Percentiles rank a stretch among this genome's conserved stretches.
Conservation (phyloP, 2,888 invertebrate species). For the Alviniconcha strummeri region DNA sequence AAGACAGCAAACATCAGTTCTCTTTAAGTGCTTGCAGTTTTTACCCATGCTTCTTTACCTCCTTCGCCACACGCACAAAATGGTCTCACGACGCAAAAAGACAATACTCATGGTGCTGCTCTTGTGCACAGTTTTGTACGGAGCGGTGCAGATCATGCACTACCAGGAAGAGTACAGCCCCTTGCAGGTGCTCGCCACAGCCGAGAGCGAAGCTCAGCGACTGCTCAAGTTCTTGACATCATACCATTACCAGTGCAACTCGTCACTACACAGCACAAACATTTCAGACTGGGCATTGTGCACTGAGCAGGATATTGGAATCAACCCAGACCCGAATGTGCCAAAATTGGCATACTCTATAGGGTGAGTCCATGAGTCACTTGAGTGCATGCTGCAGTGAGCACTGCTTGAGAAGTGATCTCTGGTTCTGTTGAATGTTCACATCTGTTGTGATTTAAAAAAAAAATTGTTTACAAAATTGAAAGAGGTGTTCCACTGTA, state of each 20-base stretch:
- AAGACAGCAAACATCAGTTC: too few relatives aligned
- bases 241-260: slow-evolving; percentile 66
- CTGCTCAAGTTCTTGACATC: slow-evolving; percentile 66
- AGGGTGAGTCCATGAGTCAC: slow-evolving; percentile 53
- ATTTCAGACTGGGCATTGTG: slow-evolving; percentile 64
- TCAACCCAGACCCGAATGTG: slow-evolving; percentile 54
- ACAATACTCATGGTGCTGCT: neutral
- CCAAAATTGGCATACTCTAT: slow-evolving; percentile 61
- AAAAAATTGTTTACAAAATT: too few relatives aligned
- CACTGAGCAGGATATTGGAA: slow-evolving; percentile 56
- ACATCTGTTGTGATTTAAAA: neutral
- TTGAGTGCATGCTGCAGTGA: too few relatives aligned
- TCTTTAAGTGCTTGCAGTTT: too few relatives aligned
- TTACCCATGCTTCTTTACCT: neutral
- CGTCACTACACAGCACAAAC: slow-evolving; percentile 59
- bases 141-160: slow-evolving; percentile 54
- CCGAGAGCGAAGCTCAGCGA: slow-evolving; percentile 64
- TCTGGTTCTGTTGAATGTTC: neutral
- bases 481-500: too few relatives aligned
- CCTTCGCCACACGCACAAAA: slow-evolving; percentile 8
- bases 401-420: neutral
- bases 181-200: slow-evolving; percentile 62
- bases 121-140: slow-evolving; percentile 38
- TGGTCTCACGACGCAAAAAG: slow-evolving; percentile 30
- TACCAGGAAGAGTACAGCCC: slow-evolving; percentile 62